Evolutionary conservation across 2,113 vertebrate genomes (phyloP), one percentile per base, ranked within the genome.

Genomic region (Dermatemys mawii): DNA sequence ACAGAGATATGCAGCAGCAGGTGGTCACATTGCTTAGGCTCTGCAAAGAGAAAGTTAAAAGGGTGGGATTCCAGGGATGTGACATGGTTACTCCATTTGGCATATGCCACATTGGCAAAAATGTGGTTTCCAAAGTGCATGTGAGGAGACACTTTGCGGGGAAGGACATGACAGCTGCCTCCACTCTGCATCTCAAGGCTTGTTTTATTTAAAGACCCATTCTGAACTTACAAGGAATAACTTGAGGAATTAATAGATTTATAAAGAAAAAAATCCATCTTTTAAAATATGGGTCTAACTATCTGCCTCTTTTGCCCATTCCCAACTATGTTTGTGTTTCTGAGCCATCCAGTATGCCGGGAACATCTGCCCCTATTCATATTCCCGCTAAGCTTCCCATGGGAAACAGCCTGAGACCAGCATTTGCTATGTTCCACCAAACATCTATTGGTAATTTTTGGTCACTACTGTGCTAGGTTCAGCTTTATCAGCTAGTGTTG

Each of bases 21-120:
- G 93, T 95, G 92, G 87, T 57, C 87, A 92, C 81, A 88, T 67
- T 82, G 87, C 86, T 92, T 81, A 78, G 51, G 67, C 78, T 92
- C 92, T 84, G 83, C 93, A 88, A 95, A 94, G 92, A 87, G 70
- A 93, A 95, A 90, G 50, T 84, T 83, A 89, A 95, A 63, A 92
- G 90, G 78, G 54, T 85, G 93, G 79, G 93, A 94, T 86, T 93
- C 35, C 78, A 81, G 51, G 76, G 88, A 91, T 22, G 54, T 94
- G 92, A 92, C 76, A 78, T 29, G 84, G 96, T 82, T 96, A 24
- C 76, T 91, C 84, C 84, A 85, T 94, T 97, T 91, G 48, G 48
- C 83, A 90, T 89, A 78, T 84, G 81, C 81, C 87, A 88, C 53
- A 88, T 32, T 63, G 51, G 79, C 49, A 94, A 93, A 90, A 76